phyloP scores from a whole-genome alignment of 2,113 vertebrate species.

The Oxyruncus cristatus region DNA sequence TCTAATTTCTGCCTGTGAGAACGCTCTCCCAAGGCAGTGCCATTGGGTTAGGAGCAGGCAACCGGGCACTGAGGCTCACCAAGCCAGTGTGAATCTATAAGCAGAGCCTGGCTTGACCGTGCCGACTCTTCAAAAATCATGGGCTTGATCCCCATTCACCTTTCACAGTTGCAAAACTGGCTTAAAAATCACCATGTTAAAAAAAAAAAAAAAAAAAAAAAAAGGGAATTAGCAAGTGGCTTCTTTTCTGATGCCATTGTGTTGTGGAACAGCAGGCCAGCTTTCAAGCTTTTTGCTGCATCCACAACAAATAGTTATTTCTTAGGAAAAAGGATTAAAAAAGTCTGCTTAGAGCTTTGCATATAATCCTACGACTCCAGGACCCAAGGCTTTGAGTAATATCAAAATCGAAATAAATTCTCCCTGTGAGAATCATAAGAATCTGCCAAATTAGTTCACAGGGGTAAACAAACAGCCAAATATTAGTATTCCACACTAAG shows the following conservation, averaged over 20 bases:
- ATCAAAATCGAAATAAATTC: slow-evolving; percentile 68
- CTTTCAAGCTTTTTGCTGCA: slow-evolving; percentile 53
- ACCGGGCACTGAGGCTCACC: neutral
- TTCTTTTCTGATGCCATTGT: slow-evolving; percentile 53
- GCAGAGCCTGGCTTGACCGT: neutral
- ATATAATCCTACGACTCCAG: slow-evolving; percentile 60
- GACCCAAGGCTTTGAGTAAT: slow-evolving; percentile 68
- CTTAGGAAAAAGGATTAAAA: slow-evolving; percentile 64
- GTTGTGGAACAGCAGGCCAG: slow-evolving; percentile 49
- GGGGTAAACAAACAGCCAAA: slow-evolving; percentile 70
- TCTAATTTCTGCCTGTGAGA: neutral
- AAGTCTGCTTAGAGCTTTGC: slow-evolving; percentile 63
- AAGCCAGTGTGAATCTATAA: neutral
- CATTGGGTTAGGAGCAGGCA: neutral
- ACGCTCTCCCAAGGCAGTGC: neutral
- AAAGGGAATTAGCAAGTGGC: slow-evolving; percentile 2
- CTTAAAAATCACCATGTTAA: slow-evolving; percentile 46
- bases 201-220: neutral
- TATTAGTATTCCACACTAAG: slow-evolving; percentile 67
- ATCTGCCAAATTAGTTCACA: slow-evolving; percentile 67
- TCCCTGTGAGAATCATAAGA: slow-evolving; percentile 62
- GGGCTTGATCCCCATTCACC: slow-evolving; percentile 40
- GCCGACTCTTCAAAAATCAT: neutral
- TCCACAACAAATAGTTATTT: slow-evolving; percentile 59
- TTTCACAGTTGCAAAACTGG: slow-evolving; percentile 32